phyloP scores from a whole-genome alignment of 2,888 invertebrate species.

The Monoplex corrugatus region DNA sequence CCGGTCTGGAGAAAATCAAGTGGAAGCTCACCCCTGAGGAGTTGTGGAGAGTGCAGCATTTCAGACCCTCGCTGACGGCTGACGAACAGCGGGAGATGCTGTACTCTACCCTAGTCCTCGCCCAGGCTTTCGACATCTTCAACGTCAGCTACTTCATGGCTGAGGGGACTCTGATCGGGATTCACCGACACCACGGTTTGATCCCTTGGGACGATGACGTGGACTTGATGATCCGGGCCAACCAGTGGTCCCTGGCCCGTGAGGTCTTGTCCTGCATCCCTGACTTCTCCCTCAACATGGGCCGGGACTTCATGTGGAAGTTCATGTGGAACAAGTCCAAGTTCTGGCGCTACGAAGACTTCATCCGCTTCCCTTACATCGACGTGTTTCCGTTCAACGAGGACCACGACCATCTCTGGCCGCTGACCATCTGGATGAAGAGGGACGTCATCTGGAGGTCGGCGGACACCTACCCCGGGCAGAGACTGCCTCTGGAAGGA shows the following conservation, averaged over 20 bases:
- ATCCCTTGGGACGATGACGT: constrained; percentile 57
- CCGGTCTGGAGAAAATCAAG: background rate
- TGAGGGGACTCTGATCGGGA: constrained; percentile 54
- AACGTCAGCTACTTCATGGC: constrained; percentile 53
- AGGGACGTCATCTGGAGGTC: constrained; percentile 46
- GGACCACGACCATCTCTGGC: constrained; percentile 54
- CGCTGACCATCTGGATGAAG: constrained; percentile 58
- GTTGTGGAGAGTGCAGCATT: constrained; percentile 46
- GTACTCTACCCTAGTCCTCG: constrained; percentile 42
- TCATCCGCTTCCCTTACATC: constrained; percentile 55
- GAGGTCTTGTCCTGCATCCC: constrained; percentile 56
- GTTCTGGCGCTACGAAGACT: constrained; percentile 49
- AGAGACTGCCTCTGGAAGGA: constrained; percentile 50
- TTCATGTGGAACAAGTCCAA: constrained; percentile 49
- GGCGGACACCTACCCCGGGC: constrained; percentile 42
- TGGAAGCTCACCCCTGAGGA: constrained; percentile 27
- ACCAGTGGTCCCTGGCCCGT: constrained; percentile 51
- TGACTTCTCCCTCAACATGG: constrained; percentile 52
- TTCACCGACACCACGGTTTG: constrained; percentile 55
- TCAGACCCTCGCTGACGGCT: constrained; percentile 50
- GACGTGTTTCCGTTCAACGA: constrained; percentile 54
- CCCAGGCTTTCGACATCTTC: constrained; percentile 53
- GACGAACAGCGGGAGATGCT: constrained; percentile 52
- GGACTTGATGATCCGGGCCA: constrained; percentile 51
- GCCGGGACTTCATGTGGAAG: constrained; percentile 59